phyloP scores from a whole-genome alignment of 2,113 vertebrate genomes.

The Crocuta crocuta region DNA sequence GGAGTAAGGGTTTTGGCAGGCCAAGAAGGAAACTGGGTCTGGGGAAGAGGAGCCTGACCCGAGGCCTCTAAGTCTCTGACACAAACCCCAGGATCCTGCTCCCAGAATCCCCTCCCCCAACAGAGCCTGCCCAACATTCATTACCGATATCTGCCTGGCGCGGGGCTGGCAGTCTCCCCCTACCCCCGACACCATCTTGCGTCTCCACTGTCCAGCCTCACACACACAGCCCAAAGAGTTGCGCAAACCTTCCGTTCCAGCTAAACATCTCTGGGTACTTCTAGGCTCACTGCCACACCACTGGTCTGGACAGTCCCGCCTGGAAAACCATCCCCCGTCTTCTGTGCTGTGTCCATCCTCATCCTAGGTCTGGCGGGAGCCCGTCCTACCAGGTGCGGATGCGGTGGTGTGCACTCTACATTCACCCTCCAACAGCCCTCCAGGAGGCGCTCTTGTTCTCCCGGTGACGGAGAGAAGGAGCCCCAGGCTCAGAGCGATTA shows the following conservation, averaged over 20 bases:
- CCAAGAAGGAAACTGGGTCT: neutral
- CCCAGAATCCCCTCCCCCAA: neutral
- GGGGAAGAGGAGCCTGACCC: neutral
- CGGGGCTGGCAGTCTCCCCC: neutral
- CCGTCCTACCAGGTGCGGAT: neutral
- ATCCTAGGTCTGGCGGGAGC: neutral
- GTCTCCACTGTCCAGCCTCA: neutral
- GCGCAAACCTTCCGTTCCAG: slow-evolving; percentile 42
- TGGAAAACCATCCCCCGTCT: neutral
- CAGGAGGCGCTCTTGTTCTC: neutral
- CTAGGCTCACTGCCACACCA: slow-evolving; percentile 35
- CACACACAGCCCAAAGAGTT: neutral
- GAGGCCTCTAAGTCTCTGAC: neutral
- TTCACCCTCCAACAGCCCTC: slow-evolving; percentile 11
- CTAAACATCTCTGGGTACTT: neutral
- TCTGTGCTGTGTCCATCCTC: neutral
- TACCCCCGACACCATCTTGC: neutral
- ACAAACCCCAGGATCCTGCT: neutral
- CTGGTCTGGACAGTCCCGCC: neutral
- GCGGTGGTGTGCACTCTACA: neutral
- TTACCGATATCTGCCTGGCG: neutral
- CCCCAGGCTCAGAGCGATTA: slow-evolving; percentile 44
- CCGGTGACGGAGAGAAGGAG: neutral
- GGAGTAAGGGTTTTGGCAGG: neutral
- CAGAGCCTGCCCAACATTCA: neutral